A percentile compares a stretch with the other conserved stretches of the same genome.
Evolutionary conservation across 2,888 invertebrate species (phyloP).

Genomic region (Dusona sp.): DNA sequence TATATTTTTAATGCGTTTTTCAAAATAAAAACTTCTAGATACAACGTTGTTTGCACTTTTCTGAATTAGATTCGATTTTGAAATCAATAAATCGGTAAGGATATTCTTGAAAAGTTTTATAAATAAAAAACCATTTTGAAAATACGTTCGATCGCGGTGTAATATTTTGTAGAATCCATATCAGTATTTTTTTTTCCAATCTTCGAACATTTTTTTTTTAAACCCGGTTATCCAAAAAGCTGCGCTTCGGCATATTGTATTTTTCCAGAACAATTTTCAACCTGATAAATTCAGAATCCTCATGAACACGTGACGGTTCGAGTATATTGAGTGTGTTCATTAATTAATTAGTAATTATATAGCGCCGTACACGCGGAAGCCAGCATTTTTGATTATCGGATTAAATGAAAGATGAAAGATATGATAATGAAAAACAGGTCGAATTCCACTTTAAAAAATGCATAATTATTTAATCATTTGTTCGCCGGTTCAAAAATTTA

Average conservation of each 20-base stretch:
- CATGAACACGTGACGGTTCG: neutral
- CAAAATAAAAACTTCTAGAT: neutral
- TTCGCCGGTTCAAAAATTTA: neutral
- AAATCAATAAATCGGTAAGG: too few species aligned
- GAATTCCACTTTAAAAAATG: neutral
- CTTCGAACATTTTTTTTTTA: neutral
- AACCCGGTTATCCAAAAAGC: too few species aligned
- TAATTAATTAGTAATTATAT: constrained; percentile 32
- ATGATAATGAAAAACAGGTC: neutral
- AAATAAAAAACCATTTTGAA: neutral
- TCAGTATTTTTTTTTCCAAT: neutral
- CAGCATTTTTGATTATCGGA: neutral
- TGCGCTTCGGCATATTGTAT: too few species aligned
- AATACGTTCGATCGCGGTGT: neutral
- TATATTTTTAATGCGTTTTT: neutral
- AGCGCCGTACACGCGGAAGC: constrained; percentile 2
- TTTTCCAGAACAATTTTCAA: too few species aligned
- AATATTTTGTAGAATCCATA: neutral
- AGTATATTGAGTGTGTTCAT: constrained; percentile 15
- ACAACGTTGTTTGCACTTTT: neutral
- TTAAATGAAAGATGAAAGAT: neutral
- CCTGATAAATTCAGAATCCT: neutral
- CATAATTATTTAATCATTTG: neutral
- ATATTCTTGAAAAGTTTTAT: neutral
- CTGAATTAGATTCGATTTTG: neutral